phyloP scores from a whole-genome alignment of 2,113 vertebrate species.

The Daphoenositta chrysoptera region DNA sequence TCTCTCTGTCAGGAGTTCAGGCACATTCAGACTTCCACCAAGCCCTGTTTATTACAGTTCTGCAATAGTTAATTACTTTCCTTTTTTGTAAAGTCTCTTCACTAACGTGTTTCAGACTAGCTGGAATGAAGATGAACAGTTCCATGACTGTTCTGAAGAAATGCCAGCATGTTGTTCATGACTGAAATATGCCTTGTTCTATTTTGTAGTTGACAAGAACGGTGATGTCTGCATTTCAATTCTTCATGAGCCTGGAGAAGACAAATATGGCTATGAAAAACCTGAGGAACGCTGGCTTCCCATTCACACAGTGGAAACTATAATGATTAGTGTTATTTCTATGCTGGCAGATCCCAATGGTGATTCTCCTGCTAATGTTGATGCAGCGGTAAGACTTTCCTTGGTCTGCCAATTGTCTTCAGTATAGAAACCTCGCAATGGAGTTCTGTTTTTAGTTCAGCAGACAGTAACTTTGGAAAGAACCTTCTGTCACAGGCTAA shows the following conservation, averaged over 20 bases:
- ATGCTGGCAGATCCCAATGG: conserved; percentile 99
- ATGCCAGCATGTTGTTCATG: background rate
- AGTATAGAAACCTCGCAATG: background rate
- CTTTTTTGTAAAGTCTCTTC: background rate
- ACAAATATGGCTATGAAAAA: conserved; percentile 99
- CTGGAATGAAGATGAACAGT: background rate
- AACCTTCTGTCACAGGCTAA: background rate
- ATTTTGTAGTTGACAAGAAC: conserved; percentile 92
- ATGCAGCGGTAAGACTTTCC: conserved; percentile 89
- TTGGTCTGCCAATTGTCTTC: background rate
- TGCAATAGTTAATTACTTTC: background rate
- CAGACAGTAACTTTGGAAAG: background rate
- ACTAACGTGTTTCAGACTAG: background rate
- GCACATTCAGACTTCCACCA: background rate
- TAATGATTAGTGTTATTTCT: conserved; percentile 99
- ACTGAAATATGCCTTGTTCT: conserved; percentile 36
- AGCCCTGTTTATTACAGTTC: background rate
- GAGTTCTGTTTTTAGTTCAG: background rate
- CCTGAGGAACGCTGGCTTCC: conserved; percentile 98
- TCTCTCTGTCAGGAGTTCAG: background rate
- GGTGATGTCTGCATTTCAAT: conserved; percentile 99
- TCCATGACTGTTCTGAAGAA: background rate
- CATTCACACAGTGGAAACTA: conserved; percentile 99
- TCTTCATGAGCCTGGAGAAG: conserved; percentile 97
- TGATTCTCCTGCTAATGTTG: conserved; percentile 97